These are phyloP conservation scores for Apteryx owenii DNA, from an alignment of 2,113 vertebrate species.

Conservation along the genomic window DNA sequence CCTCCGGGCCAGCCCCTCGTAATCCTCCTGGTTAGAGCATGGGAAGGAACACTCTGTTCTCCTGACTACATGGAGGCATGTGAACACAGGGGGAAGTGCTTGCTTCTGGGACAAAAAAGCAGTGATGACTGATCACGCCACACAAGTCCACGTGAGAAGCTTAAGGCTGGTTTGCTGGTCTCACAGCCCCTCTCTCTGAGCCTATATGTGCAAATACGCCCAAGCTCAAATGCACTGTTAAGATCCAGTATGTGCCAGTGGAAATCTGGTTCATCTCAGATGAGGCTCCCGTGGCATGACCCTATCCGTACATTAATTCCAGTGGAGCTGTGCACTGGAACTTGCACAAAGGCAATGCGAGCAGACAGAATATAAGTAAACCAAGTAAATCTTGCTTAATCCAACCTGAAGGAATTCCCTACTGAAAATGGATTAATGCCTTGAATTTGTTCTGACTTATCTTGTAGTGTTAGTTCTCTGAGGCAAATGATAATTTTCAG, in stretches of 20 bases:
- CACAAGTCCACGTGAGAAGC: background rate
- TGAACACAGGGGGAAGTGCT: conserved; percentile 50
- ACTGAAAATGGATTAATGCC: background rate
- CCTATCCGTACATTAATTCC: conserved; percentile 15
- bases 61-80: conserved; percentile 20
- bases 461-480: background rate
- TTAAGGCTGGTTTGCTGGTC: background rate
- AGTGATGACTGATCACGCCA: background rate
- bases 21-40: conserved; percentile 53
- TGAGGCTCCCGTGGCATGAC: background rate
- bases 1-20: conserved; percentile 60
- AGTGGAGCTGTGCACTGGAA: background rate
- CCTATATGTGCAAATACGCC: background rate
- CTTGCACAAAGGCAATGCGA: background rate
- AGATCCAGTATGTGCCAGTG: background rate
- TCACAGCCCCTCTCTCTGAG: background rate
- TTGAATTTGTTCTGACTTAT: conserved; percentile 6
- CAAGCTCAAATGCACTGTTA: background rate
- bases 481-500: background rate
- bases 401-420: background rate
- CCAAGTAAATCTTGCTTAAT: background rate
- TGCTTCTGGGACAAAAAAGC: conserved; percentile 46
- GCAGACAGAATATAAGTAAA: background rate
- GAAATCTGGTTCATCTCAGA: background rate
- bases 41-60: conserved; percentile 75